Percentiles rank a stretch among this genome's conserved stretches.
phyloP scores from a whole-genome alignment of 2,888 invertebrate genomes.

The Mythimna loreyi region DNA sequence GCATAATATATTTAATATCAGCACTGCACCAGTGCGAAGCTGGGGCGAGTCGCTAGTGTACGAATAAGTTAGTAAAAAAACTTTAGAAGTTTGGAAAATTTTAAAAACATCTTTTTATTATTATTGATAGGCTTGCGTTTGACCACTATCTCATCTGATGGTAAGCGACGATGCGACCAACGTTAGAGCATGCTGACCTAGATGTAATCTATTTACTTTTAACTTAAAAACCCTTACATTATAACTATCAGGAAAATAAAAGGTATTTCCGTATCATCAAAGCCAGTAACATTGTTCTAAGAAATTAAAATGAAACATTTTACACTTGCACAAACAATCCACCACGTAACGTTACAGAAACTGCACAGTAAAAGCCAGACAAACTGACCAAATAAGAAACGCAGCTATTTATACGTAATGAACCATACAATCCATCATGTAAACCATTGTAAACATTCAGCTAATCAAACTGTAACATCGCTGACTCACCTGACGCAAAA shows the following conservation, averaged over 20 bases:
- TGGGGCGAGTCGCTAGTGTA: too few relatives aligned
- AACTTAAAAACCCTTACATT: too few relatives aligned
- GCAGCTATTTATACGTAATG: slow-evolving; percentile 43
- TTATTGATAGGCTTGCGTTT: too few relatives aligned
- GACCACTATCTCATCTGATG: too few relatives aligned
- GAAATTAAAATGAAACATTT: slow-evolving; percentile 31
- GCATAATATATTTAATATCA: too few relatives aligned
- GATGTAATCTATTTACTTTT: too few relatives aligned
- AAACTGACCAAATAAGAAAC: slow-evolving; percentile 31
- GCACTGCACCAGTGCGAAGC: too few relatives aligned
- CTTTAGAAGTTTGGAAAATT: neutral
- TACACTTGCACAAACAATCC: slow-evolving; percentile 52
- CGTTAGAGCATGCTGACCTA: too few relatives aligned
- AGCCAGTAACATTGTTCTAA: slow-evolving; percentile 19
- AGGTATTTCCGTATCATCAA: neutral
- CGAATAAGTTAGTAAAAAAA: too few relatives aligned
- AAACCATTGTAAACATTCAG: slow-evolving; percentile 55
- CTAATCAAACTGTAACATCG: slow-evolving; percentile 57
- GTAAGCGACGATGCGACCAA: too few relatives aligned
- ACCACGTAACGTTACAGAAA: slow-evolving; percentile 31
- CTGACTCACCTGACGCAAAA: slow-evolving; percentile 79
- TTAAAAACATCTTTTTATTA: neutral
- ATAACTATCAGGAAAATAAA: neutral
- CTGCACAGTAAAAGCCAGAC: slow-evolving; percentile 6
- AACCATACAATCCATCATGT: slow-evolving; percentile 40